Evolutionary conservation across 37 sponge, comb jelly and placozoan genomes (phyloP).

Genomic region (Spongia lamella): DNA sequence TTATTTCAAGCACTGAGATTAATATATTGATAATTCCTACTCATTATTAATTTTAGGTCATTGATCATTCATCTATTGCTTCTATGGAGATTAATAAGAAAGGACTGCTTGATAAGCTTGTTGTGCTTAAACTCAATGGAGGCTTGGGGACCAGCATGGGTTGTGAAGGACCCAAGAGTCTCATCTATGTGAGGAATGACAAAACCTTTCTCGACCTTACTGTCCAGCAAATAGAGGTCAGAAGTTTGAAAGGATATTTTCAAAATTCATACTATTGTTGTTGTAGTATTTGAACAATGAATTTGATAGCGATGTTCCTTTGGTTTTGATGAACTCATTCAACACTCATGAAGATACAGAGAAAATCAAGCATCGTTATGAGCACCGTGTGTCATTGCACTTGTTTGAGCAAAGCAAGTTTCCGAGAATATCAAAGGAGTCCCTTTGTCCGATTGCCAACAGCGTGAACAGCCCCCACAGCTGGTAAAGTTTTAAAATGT

Average conservation of each 20-base stretch:
- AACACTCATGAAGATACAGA: conserved; percentile 92
- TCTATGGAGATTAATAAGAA: not conserved
- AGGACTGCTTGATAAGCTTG: conserved; percentile 82
- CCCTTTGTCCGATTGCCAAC: conserved; percentile 78
- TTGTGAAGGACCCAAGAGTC: conserved; percentile 92
- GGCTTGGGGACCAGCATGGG: conserved; percentile 96
- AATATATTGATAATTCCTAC: too few species aligned
- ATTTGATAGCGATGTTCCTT: conserved; percentile 78
- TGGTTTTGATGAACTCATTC: conserved; percentile 98
- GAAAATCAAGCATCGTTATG: conserved; percentile 78
- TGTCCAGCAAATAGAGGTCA: conserved; percentile 92
- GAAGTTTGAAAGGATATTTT: not conserved
- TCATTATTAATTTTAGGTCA: conserved; percentile 17
- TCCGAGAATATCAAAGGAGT: conserved; percentile 88
- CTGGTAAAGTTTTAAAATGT: not conserved
- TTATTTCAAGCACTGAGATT: too few species aligned
- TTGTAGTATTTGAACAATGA: conserved; percentile 76
- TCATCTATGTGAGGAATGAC: conserved; percentile 89
- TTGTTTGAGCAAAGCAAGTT: conserved; percentile 94
- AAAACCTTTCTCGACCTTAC: conserved; percentile 90
- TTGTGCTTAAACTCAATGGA: conserved; percentile 96
- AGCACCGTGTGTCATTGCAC: conserved; percentile 76
- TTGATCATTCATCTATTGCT: conserved; percentile 23
- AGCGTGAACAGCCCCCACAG: conserved; percentile 22
- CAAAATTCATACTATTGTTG: too few species aligned